Percentiles rank a stretch among this genome's conserved stretches.
Conservation (phyloP, 2,113 vertebrate species). For the Symphodus melops region DNA sequence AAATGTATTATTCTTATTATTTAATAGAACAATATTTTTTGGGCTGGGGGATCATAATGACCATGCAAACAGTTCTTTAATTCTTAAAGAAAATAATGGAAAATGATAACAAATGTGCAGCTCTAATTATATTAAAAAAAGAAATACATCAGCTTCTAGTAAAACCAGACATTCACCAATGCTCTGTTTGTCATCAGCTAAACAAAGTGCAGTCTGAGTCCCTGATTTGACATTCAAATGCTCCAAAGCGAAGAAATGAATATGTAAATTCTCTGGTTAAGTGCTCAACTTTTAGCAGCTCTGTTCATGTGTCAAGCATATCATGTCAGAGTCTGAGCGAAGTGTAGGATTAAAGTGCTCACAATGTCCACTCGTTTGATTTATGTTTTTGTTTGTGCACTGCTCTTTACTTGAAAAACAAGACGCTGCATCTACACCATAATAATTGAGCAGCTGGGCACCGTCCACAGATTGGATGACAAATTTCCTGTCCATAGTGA, state of each 20-base stretch:
- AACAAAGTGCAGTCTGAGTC: not conserved
- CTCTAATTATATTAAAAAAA: too few species aligned
- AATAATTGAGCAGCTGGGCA: conserved; percentile 52
- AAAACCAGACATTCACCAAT: not conserved
- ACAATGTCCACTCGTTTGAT: conserved; percentile 45
- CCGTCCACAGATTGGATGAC: conserved; percentile 53
- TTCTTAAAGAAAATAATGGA: too few species aligned
- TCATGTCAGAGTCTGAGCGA: not conserved
- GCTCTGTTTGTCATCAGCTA: not conserved
- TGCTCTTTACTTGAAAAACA: conserved; percentile 40
- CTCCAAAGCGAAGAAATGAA: not conserved
- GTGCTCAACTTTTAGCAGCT: too few species aligned
- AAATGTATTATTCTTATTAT: too few species aligned
- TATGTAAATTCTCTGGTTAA: not conserved
- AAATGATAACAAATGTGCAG: too few species aligned
- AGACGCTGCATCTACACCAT: conserved; percentile 14
- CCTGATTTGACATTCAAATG: not conserved
- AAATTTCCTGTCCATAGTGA: conserved; percentile 58
- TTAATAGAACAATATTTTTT: too few species aligned
- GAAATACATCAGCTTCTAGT: too few species aligned
- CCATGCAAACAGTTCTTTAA: too few species aligned
- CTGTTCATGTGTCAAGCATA: not conserved
- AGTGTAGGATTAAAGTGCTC: conserved; percentile 24
- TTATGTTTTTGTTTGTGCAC: conserved; percentile 55
- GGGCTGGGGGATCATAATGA: too few species aligned